phyloP scores from a whole-genome alignment of 2,888 invertebrate species.

The Anarsia innoxiella region DNA sequence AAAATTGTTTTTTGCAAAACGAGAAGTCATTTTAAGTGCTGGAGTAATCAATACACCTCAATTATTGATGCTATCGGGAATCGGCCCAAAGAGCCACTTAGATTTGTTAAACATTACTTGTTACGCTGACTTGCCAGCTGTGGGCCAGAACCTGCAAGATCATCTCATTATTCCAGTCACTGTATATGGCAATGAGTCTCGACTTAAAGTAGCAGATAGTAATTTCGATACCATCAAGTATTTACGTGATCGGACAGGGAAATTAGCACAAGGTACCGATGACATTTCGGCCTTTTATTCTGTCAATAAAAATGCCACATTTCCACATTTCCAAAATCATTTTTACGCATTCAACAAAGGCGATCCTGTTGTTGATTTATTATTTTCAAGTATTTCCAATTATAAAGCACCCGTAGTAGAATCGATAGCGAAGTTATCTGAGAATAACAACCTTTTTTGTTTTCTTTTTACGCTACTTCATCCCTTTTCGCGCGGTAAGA shows the following conservation, averaged over 20 bases:
- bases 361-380: constrained; percentile 1
- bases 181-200: constrained; percentile 25
- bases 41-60: constrained; percentile 61
- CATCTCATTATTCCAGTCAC: constrained; percentile 43
- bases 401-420: constrained; percentile 24
- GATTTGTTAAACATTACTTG: constrained; percentile 36
- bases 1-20: constrained; percentile 28
- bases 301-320: constrained; percentile 38
- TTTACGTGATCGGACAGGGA: constrained; percentile 51
- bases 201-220: constrained; percentile 21
- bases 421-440: constrained; percentile 22
- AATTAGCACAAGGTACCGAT: constrained; percentile 55
- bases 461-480: constrained; percentile 36
- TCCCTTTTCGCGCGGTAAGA: constrained; percentile 58
- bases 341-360: constrained; percentile 29
- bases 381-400: constrained; percentile 31
- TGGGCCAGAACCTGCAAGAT: constrained; percentile 55
- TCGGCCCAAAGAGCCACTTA: constrained; percentile 51
- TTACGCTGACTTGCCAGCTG: constrained; percentile 38
- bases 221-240: constrained; percentile 43
- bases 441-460: constrained; percentile 26
- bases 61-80: constrained; percentile 61
- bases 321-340: constrained; percentile 24
- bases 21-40: constrained; percentile 60
- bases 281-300: constrained; percentile 78